Evolutionary conservation across 2,113 vertebrate species (phyloP).

Genomic region (Noctilio leporinus): DNA sequence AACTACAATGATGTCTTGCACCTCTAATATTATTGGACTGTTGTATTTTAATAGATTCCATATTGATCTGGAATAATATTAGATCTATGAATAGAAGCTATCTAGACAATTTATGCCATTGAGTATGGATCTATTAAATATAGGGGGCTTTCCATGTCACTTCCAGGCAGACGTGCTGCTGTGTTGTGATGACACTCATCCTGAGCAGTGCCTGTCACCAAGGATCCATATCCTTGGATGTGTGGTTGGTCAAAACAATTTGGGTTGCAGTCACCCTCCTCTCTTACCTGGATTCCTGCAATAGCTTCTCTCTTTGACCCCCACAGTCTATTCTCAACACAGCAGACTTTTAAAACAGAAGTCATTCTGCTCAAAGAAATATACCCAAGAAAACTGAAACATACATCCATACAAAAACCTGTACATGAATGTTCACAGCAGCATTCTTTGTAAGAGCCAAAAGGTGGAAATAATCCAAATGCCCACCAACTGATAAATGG

Average conservation of each 20-base stretch:
- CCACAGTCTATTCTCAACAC: background rate
- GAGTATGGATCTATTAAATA: background rate
- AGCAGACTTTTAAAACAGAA: background rate
- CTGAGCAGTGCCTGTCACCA: background rate
- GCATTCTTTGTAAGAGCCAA: background rate
- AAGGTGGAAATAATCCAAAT: background rate
- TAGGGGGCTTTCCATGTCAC: background rate
- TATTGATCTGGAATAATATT: background rate
- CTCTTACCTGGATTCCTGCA: background rate
- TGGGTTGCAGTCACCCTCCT: background rate
- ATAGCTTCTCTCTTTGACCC: background rate
- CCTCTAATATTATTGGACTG: background rate
- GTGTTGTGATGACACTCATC: background rate
- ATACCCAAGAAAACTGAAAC: background rate
- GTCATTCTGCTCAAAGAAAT: background rate
- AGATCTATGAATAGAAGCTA: background rate
- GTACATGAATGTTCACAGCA: background rate
- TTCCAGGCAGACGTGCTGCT: background rate
- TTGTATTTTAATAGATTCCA: conserved; percentile 25
- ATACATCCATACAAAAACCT: background rate
- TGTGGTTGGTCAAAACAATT: background rate
- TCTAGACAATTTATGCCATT: background rate
- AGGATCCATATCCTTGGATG: background rate
- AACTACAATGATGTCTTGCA: conserved; percentile 26
- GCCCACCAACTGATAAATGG: background rate